Base-by-base conservation (phyloP, 2,888 invertebrate species). In the Elysia crispata region DNA sequence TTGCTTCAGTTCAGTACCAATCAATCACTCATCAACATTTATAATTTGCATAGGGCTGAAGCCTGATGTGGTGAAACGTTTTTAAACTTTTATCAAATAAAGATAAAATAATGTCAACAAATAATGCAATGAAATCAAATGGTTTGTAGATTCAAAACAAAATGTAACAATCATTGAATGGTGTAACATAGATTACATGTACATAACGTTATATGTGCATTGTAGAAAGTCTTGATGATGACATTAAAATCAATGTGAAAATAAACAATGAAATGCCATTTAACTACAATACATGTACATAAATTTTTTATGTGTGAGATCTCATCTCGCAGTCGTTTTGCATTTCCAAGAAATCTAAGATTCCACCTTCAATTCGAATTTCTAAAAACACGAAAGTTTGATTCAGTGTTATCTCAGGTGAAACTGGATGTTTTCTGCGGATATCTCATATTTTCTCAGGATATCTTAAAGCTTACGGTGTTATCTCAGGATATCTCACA, bases 371-470 rank as follows among this genome's bases (percentile, higher is more conserved):
- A 23, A 20, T 64, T 64, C 64, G 18, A 23, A 64, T 64, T 64
- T 64, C 64, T 23, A 64, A 64, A 23, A 64, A 64, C 13, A 64
- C 23, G 64, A 15, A 64, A 64, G 18, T 64, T 64, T 64, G n/a
- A n/a, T n/a, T n/a, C n/a, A n/a, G n/a, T n/a, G n/a, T 23, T 15
- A 23, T 64, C 25, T 64, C 64, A 64, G 23, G 64, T 64, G 13
- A 15, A n/a, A 18, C 23, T 64, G 18, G 64, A 23, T 64, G 64
- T 64, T 64, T 20, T 64, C 64, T 64, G 18, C 13, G 64, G 25
- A 64, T 64, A 64, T 64, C 64, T 64, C 64, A 64, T 15, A 23
- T n/a, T n/a, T n/a, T n/a, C n/a, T n/a, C n/a, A n/a, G n/a, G n/a
- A n/a, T n/a, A n/a, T n/a, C n/a, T n/a, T n/a, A n/a, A n/a, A n/a